Conservation (phyloP, 2,113 vertebrate genomes). For the Pseudopipra pipra region DNA sequence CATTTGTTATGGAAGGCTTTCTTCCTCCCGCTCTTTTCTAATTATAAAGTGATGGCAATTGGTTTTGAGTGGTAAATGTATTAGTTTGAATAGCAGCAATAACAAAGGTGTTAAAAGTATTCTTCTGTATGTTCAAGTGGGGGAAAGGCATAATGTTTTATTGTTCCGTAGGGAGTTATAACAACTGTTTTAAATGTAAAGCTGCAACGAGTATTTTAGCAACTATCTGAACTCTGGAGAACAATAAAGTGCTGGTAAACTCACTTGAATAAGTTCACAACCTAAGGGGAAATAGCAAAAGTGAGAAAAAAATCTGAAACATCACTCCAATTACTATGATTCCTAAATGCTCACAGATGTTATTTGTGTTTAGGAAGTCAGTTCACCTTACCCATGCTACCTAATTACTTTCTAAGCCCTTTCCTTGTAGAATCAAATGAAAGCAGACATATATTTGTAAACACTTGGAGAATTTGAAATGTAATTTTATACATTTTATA, state of each 20-base stretch:
- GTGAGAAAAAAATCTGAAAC: neutral
- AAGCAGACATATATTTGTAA: neutral
- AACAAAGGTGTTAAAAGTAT: conserved; percentile 30
- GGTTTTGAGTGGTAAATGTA: neutral
- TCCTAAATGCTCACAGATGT: neutral
- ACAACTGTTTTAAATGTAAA: conserved; percentile 45
- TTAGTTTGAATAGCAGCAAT: neutral
- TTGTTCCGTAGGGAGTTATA: neutral
- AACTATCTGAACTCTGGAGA: conserved; percentile 46
- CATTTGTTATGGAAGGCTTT: neutral
- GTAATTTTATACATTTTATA: neutral
- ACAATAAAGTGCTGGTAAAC: conserved; percentile 40
- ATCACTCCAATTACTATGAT: neutral
- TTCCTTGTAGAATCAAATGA: neutral
- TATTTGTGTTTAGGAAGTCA: neutral
- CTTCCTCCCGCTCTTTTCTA: neutral
- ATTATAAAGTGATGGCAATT: neutral
- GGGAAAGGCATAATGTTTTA: conserved; percentile 19
- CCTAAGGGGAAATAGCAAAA: neutral
- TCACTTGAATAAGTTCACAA: conserved; percentile 42
- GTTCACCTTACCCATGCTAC: neutral
- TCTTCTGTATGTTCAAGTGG: neutral
- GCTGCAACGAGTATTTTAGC: neutral
- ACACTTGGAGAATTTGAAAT: neutral
- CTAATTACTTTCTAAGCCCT: neutral